A percentile compares a stretch with the other conserved stretches of the same genome.
These are phyloP conservation scores for Venusia cambrica DNA, from an alignment of 2,888 invertebrate genomes.

Conservation along the genomic window DNA sequence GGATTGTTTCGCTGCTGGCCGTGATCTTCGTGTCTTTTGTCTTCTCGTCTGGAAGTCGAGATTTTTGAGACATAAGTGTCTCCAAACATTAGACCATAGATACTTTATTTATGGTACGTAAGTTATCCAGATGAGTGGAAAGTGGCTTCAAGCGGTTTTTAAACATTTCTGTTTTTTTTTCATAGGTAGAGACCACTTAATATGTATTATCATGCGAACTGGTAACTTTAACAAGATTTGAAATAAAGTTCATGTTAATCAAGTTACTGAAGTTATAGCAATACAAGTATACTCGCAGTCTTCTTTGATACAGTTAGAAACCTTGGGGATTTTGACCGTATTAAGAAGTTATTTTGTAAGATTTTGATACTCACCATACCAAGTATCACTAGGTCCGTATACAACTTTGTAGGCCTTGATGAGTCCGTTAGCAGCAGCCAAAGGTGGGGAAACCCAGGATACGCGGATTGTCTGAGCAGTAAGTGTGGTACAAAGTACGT, in stretches of 20 bases:
- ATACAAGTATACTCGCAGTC: too few species aligned
- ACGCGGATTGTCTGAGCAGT: slow-evolving; percentile 97
- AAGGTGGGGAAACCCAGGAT: slow-evolving; percentile 96
- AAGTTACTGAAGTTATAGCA: too few species aligned
- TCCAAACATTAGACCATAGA: too few species aligned
- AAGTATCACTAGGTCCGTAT: slow-evolving; percentile 93
- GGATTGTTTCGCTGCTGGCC: slow-evolving; percentile 94
- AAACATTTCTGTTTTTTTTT: too few species aligned
- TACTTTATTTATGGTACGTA: too few species aligned
- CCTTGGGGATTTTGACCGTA: slow-evolving; percentile 18
- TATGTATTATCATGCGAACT: too few species aligned
- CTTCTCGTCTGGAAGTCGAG: slow-evolving; percentile 85
- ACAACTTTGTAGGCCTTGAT: slow-evolving; percentile 98
- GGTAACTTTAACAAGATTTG: too few species aligned
- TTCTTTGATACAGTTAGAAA: slow-evolving; percentile 3
- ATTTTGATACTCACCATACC: slow-evolving; percentile 88
- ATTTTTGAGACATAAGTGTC: background rate
- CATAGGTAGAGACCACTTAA: too few species aligned
- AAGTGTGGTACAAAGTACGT: slow-evolving; percentile 94
- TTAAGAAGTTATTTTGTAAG: too few species aligned
- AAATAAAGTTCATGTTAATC: too few species aligned
- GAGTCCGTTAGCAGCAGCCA: slow-evolving; percentile 95
- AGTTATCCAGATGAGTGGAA: too few species aligned
- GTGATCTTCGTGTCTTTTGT: slow-evolving; percentile 95
- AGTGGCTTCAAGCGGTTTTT: too few species aligned